Evolutionary conservation across 2,797 vertebrate species (phyloP).

Genomic region (Lepidocolaptes lacrymiger): DNA sequence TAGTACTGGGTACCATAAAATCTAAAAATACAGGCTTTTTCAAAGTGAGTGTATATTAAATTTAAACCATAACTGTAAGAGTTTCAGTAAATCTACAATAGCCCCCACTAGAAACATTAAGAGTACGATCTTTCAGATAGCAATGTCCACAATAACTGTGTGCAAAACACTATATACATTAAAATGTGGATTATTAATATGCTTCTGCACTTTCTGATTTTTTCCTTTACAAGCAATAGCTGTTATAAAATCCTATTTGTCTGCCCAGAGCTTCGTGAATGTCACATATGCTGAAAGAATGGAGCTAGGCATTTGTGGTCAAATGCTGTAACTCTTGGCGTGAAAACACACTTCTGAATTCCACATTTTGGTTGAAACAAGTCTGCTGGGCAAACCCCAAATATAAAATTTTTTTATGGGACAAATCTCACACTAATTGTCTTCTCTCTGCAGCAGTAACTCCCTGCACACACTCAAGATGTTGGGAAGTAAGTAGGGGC

Average conservation of each 20-base stretch:
- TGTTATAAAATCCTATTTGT: neutral
- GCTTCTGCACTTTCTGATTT: neutral
- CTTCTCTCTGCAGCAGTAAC: neutral
- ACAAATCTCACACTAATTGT: neutral
- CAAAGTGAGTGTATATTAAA: neutral
- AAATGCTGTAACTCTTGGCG: neutral
- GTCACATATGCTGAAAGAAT: neutral
- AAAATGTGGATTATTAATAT: neutral
- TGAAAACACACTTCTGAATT: neutral
- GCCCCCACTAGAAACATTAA: neutral
- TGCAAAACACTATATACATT: neutral
- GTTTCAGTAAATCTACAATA: neutral
- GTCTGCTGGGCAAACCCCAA: neutral
- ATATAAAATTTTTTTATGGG: neutral
- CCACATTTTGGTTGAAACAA: neutral
- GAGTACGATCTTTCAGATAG: neutral
- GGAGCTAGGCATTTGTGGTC: neutral
- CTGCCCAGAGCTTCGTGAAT: neutral
- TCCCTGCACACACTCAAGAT: neutral
- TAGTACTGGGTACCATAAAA: neutral
- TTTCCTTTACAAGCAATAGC: neutral
- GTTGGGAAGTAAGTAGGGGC: neutral
- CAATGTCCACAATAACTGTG: neutral
- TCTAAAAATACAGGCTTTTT: neutral
- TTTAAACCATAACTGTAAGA: neutral